Evolutionary conservation across 1,140 invertebrate genomes (phyloP), one percentile per base, ranked within the genome.

Genomic region (Tetramorium simillimum): DNA sequence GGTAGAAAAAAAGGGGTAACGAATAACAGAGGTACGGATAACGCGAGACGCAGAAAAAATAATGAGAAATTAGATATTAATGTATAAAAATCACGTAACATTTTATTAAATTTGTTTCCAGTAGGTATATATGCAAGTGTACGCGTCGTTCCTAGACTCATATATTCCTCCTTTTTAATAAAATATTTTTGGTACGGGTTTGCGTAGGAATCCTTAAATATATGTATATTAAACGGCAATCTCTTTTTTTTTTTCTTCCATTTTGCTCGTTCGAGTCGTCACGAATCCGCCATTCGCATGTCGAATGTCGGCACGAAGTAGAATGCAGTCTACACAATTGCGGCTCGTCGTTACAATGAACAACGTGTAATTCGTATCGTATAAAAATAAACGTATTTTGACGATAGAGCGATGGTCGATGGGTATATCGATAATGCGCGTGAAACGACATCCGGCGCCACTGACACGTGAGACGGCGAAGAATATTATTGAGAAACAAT

Each of bases 81-180:
- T 85, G 86, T 93, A 93, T 93, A 93, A 93, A 94, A 94, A 94
- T 93, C 92, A 93, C 91, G 92, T 94, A 94, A 94, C 93, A 94
- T 94, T 94, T 94, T 94, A 94, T 94, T 94, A 92, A 93, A 90
- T 93, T 87, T 90, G 81, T 90, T 88, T 93, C 90, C 92, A 89
- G 88, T 88, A 75, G 53, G 53, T 69, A 58, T 88, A 92, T 93
- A 92, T 91, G 89, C 89, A 89, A 89, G 91, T 92, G 91, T 92
- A 91, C 88, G 91, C 91, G 92, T 93, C 89, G 82, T 91, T 91
- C 90, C 76, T 88, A 73, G 88, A 88, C 90, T 77, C 67, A 46
- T 75, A 58, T 67, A 51, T 56, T 81, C 58, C 88, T 90, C 88
- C 89, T 87, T 77, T 92, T 92, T 91, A 92, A 92, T 92, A 93